phyloP scores from a whole-genome alignment of 1,140 invertebrate species.

The Drosophila orosa region DNA sequence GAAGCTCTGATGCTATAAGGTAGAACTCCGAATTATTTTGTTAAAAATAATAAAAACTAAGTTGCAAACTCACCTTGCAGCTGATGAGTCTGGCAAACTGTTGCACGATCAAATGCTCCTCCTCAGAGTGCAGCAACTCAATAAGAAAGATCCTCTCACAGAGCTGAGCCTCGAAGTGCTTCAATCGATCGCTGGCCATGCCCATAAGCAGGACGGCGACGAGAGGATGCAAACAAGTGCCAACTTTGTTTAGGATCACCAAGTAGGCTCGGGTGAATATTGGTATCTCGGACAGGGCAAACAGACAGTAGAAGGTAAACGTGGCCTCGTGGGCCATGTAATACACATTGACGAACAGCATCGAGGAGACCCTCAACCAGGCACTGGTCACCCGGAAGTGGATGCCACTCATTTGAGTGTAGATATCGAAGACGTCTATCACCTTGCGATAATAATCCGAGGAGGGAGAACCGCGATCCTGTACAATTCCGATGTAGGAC shows the following conservation, averaged over 20 bases:
- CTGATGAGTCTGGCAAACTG: constrained; percentile 11
- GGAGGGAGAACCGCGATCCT: neutral
- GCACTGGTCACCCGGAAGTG: constrained; percentile 12
- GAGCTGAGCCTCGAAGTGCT: constrained; percentile 10
- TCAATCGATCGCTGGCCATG: constrained; percentile 27
- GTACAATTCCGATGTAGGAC: neutral
- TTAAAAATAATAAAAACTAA: neutral
- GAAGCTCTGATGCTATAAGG: constrained; percentile 1
- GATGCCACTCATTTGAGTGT: neutral
- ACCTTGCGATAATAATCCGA: neutral
- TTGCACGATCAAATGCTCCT: neutral
- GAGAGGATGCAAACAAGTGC: constrained; percentile 18
- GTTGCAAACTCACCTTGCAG: constrained; percentile 21
- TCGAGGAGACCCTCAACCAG: constrained; percentile 24
- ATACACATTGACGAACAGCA: constrained; percentile 24
- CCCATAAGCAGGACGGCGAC: constrained; percentile 15
- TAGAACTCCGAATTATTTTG: no score
- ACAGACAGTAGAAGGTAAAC: constrained; percentile 25
- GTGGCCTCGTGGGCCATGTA: constrained; percentile 19
- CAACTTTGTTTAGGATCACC: constrained; percentile 16
- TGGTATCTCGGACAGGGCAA: neutral
- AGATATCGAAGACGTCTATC: constrained; percentile 9
- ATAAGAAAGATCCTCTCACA: constrained; percentile 16
- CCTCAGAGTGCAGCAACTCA: constrained; percentile 1
- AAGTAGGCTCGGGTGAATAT: neutral